Base-by-base conservation (phyloP, 2,797 vertebrate genomes). In the Perodicticus potto region DNA sequence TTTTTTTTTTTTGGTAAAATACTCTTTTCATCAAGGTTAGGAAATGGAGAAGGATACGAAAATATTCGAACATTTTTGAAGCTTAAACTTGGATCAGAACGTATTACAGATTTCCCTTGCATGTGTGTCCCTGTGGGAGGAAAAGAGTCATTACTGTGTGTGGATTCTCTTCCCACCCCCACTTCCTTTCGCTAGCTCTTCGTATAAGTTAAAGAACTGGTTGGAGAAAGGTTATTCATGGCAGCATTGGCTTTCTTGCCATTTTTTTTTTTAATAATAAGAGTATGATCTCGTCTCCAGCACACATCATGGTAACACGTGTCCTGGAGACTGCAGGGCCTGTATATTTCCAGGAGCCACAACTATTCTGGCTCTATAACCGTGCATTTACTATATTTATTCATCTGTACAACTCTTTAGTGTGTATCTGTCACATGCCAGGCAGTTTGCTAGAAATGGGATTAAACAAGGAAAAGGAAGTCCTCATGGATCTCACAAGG, bases 211-310 rank as follows among this genome's bases (percentile, higher is more conserved):
- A 23, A 82, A 81, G 32, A 74, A 74, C 5, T 72, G 77, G 53
- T 78, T 10, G 34, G 90, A 61, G 74, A 88, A 78, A 88, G 22
- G n/a, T 85, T 95, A 88, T 53, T 95, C 37, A n/a, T 70, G 55
- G 74, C 34, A 89, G 69, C 29, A 34, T 20, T 74, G 32, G 8
- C 43, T 70, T 80, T 17, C 32, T 82, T 76, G 43, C 6, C 40
- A 3, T 32, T 69, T 55, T 81, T 27, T 43, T 32, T 45, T 76
- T 76, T 20, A 13, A 11, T 29, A 17, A 25, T 14, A 53, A 20
- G 67, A 53, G 13, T 14, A 55, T 78, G 70, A 55, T 63, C 20
- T 92, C 29, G 13, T 78, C 27, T 78, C 32, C n/a, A 61, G 45
- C 67, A 88, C 5, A 32, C n/a, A 34, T 12, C 16, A 59, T 63